Evolutionary conservation across 2,113 vertebrate species (phyloP).

Genomic region (Nanorana parkeri): DNA sequence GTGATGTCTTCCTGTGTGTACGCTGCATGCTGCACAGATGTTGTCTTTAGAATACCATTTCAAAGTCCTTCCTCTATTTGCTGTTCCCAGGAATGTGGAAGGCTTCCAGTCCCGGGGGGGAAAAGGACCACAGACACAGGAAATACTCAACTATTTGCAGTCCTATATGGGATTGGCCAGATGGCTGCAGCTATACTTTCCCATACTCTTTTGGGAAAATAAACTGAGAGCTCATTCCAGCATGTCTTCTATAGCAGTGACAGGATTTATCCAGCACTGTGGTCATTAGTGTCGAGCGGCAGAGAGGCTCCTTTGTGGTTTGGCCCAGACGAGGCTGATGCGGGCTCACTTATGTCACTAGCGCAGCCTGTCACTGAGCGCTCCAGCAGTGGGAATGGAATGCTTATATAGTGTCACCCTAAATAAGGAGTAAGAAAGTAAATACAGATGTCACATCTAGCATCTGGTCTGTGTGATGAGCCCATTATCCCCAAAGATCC

Average conservation of each 20-base stretch:
- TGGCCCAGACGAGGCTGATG: not conserved
- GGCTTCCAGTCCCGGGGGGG: constrained; percentile 43
- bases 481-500: constrained; percentile 6
- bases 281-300: not conserved
- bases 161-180: constrained; percentile 40
- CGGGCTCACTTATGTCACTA: constrained; percentile 9
- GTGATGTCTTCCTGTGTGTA: not conserved
- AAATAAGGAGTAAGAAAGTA: constrained; percentile 34
- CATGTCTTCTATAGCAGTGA: not conserved
- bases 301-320: not conserved
- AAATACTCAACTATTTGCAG: constrained; percentile 52
- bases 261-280: not conserved
- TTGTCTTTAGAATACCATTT: constrained; percentile 1
- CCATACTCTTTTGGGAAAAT: constrained; percentile 42
- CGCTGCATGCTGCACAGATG: constrained; percentile 41
- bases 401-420: not conserved
- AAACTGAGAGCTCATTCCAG: constrained; percentile 3
- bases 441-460: constrained; percentile 46
- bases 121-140: constrained; percentile 50
- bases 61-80: constrained; percentile 36
- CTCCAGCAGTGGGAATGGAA: not conserved
- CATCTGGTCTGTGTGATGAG: constrained; percentile 40
- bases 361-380: not conserved
- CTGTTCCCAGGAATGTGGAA: constrained; percentile 52
- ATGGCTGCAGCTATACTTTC: constrained; percentile 34